Conservation (phyloP, 2,888 invertebrate genomes). For the Drosophila recens region DNA sequence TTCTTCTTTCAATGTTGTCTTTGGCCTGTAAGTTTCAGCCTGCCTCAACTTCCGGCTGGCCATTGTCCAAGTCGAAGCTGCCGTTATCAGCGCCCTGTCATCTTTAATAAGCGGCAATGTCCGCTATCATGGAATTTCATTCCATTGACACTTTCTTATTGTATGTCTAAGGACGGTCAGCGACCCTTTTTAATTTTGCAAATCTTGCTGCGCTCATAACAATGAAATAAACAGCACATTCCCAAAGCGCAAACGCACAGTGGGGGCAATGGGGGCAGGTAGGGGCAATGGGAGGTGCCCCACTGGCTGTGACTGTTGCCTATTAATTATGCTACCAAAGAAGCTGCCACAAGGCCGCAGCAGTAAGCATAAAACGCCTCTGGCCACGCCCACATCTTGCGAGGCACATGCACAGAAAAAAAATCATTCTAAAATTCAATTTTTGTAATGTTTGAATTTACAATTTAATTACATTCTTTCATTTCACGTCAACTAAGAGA, state of each 20-base stretch:
- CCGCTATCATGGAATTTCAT: slow-evolving; percentile 75
- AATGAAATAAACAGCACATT: slow-evolving; percentile 69
- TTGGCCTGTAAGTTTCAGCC: slow-evolving; percentile 5
- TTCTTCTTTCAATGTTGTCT: slow-evolving; percentile 26
- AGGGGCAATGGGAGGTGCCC: slow-evolving; percentile 15
- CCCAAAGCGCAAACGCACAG: slow-evolving; percentile 10
- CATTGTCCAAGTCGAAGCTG: slow-evolving; percentile 27
- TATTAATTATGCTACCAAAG: slow-evolving; percentile 75
- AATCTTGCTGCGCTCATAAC: slow-evolving; percentile 72
- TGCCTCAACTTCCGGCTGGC: slow-evolving; percentile 43
- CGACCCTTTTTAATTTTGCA: slow-evolving; percentile 82
- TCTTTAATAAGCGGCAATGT: slow-evolving; percentile 80
- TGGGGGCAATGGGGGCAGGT: too few relatives aligned
- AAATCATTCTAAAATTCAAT: too few relatives aligned
- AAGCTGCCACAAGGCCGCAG: slow-evolving; percentile 34
- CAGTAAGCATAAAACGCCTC: slow-evolving; percentile 31
- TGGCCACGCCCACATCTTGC: slow-evolving; percentile 15
- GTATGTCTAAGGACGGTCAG: slow-evolving; percentile 57
- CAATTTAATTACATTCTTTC: too few relatives aligned
- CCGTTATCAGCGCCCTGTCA: slow-evolving; percentile 73
- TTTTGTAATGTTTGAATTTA: too few relatives aligned
- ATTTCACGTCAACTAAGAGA: too few relatives aligned
- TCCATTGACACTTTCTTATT: slow-evolving; percentile 80
- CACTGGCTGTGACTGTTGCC: slow-evolving; percentile 32
- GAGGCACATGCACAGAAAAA: slow-evolving; percentile 16